Evolutionary conservation across 2,113 vertebrate genomes (phyloP).

Genomic region (Dolichallabes microphthalmus): DNA sequence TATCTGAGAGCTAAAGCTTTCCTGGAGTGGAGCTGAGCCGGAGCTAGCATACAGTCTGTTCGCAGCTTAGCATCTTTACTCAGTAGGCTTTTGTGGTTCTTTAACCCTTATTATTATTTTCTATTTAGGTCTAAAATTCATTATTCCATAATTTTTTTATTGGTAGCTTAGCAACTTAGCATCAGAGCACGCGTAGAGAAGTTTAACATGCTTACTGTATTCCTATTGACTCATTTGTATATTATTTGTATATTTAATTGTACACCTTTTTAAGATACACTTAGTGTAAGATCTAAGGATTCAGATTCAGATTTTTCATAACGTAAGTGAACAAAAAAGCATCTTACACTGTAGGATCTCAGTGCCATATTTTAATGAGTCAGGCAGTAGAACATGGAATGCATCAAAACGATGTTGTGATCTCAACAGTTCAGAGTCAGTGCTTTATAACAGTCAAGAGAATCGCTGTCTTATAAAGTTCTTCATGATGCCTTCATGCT

Average conservation of each 20-base stretch:
- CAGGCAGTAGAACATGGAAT: neutral
- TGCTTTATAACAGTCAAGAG: neutral
- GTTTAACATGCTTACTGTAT: neutral
- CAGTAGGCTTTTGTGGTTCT: neutral
- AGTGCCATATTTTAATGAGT: neutral
- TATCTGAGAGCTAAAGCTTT: constrained; percentile 21
- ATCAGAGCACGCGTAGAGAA: neutral
- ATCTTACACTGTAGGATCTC: neutral
- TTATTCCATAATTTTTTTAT: neutral
- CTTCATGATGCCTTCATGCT: neutral
- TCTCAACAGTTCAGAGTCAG: neutral
- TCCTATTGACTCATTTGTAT: neutral
- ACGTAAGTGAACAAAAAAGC: neutral
- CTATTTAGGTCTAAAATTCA: neutral
- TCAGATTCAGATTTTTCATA: no score
- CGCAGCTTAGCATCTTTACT: constrained; percentile 7
- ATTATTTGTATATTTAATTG: neutral
- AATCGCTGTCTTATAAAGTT: neutral
- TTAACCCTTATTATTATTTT: neutral
- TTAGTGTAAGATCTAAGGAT: no score
- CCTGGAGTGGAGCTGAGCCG: neutral
- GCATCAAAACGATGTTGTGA: neutral
- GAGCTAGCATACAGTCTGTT: constrained; percentile 1
- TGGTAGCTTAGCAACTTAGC: neutral
- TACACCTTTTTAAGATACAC: neutral